Percentiles rank a stretch among this genome's conserved stretches.
Conservation (phyloP, 2,888 invertebrate genomes). For the Epinotia nisella region DNA sequence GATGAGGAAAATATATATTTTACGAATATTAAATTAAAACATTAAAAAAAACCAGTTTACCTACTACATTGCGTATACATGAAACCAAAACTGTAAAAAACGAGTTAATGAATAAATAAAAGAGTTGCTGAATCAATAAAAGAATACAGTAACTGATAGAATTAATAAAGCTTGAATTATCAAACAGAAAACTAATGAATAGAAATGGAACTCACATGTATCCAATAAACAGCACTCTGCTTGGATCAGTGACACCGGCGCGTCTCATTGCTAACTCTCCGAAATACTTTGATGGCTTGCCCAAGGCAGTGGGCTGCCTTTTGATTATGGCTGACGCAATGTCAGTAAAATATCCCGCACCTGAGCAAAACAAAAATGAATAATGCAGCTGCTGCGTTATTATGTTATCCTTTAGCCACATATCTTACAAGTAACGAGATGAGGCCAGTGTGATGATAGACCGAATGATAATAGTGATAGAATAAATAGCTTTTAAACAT, state of each 20-base stretch:
- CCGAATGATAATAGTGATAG: no score
- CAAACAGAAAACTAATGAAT: neutral
- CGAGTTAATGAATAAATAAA: neutral
- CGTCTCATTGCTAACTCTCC: conserved; percentile 80
- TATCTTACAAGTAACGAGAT: no score
- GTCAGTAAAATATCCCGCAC: conserved; percentile 72
- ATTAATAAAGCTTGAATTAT: neutral
- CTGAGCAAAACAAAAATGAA: conserved; percentile 59
- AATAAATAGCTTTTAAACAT: no score
- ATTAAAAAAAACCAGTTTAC: no score
- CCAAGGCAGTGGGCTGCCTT: conserved; percentile 70
- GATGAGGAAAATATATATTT: no score
- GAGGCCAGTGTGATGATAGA: no score
- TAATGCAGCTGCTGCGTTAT: no score
- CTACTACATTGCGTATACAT: no score
- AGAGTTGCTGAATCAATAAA: neutral
- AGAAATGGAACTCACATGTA: conserved; percentile 87
- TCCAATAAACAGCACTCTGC: conserved; percentile 91
- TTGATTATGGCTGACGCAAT: conserved; percentile 69
- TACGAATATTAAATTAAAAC: no score
- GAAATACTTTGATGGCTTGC: conserved; percentile 79
- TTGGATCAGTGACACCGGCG: conserved; percentile 85
- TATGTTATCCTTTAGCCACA: no score
- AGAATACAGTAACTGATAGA: neutral
- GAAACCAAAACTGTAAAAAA: no score